Evolutionary conservation across 1,140 invertebrate species (phyloP), one percentile per base, ranked within the genome.

Genomic region (Drosophila bocqueti): DNA sequence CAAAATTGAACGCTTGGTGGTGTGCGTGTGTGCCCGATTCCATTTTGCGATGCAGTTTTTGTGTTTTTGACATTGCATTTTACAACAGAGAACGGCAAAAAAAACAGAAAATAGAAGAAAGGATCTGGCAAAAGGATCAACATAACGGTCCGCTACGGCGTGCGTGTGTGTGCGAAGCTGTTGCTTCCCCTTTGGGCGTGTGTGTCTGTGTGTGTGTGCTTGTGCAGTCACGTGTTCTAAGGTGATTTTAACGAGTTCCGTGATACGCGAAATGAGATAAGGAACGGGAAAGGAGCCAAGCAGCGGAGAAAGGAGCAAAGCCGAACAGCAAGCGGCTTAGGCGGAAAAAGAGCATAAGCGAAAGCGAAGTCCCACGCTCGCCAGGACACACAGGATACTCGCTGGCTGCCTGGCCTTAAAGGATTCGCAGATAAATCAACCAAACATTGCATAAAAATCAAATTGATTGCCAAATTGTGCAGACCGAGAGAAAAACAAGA

Each of bases 231-330:
- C 81, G 85, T 89, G 85, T 89, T 84, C 75, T 79, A 79, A 90
- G 85, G 81, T 85, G 85, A 90, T 89, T 85, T 89, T 89, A 90
- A 90, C 85, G 85, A 90, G 85, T 82, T 89, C 85, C 85, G 85
- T 81, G 85, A 90, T 89, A 85, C 81, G 85, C 85, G 78, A 84
- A 78, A 85, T 90, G 62, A 90, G 85, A 89, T 89, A 89, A 89
- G 85, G 73, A 87, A 79, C 62, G 59, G 49, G 47, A 62, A 60
- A 49, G 34, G 24, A 43, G 38, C 36, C 42, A 69, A 60, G 36
- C 65, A 38, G 47, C 24, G 47, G 15, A 57, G 31, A 66, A 60
- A 62, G 34, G 24, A 43, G 29, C 36, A 47, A 69, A 60, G 36
- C 65, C 18, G n/a, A 49, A 43, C 7, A 59, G 54, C 52, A 49